A percentile compares a stretch with the other conserved stretches of the same genome.
Conservation (phyloP, 2,113 vertebrate species). For the Tapirus terrestris region DNA sequence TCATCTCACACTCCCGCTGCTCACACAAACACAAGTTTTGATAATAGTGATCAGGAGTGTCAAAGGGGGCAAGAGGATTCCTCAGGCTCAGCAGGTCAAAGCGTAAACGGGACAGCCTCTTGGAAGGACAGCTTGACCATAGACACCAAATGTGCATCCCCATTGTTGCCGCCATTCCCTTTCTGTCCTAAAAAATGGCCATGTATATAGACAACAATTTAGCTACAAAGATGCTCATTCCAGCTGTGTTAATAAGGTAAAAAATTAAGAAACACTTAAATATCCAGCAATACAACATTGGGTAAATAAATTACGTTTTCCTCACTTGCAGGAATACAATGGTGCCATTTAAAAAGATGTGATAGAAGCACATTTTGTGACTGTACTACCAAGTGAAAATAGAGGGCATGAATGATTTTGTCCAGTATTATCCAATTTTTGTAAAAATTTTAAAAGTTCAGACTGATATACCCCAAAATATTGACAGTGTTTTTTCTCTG, state of each 20-base stretch:
- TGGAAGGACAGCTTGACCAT: neutral
- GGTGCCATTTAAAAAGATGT: neutral
- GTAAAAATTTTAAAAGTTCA: neutral
- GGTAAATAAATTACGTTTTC: neutral
- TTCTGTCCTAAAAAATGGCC: neutral
- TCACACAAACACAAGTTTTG: neutral
- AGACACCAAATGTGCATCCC: neutral
- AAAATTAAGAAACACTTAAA: neutral
- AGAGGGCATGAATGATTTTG: neutral
- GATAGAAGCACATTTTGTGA: neutral
- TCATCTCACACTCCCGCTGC: neutral
- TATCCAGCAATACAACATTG: neutral
- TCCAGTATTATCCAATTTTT: neutral
- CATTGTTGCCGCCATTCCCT: neutral
- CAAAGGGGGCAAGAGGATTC: neutral
- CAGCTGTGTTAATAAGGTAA: neutral
- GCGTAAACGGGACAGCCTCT: neutral
- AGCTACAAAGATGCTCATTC: neutral
- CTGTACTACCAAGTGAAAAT: neutral
- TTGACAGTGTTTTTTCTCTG: neutral
- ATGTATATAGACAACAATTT: neutral
- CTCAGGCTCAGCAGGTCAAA: neutral
- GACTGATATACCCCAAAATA: neutral
- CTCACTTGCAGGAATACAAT: neutral
- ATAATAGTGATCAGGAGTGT: neutral